Percentiles rank a stretch among this genome's conserved stretches.
Evolutionary conservation across 2,113 vertebrate genomes (phyloP).

Genomic region (Pterocles burchelli): DNA sequence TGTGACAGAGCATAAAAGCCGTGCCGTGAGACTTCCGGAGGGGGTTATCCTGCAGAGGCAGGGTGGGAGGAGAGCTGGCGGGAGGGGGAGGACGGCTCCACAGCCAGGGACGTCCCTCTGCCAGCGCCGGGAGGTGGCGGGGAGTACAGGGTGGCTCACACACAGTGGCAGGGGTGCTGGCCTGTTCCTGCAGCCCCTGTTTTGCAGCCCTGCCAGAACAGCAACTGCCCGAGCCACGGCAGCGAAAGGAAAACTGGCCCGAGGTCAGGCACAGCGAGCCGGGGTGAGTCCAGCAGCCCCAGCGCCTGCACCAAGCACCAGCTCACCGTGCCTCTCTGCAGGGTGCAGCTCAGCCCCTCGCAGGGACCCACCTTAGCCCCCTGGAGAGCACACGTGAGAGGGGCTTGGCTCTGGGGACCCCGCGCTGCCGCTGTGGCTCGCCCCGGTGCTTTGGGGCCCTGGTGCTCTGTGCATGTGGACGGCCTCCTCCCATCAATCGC

Average conservation of each 20-base stretch:
- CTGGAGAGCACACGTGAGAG: not conserved
- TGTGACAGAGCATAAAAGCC: conserved; percentile 67
- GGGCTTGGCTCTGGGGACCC: not conserved
- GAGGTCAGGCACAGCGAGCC: not conserved
- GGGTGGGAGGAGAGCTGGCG: not conserved
- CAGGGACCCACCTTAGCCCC: not conserved
- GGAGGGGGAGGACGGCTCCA: not conserved
- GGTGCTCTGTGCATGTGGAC: not conserved
- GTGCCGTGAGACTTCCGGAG: conserved; percentile 55
- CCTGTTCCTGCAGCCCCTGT: not conserved
- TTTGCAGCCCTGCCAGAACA: not conserved
- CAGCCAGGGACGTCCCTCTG: not conserved
- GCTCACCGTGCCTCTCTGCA: accelerated
- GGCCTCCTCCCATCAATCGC: not conserved
- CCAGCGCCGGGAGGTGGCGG: not conserved
- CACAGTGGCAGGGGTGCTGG: not conserved
- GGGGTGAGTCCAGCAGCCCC: not conserved
- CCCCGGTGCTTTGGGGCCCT: not conserved
- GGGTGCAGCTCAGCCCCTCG: not conserved
- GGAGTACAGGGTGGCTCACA: not conserved
- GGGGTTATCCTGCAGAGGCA: conserved; percentile 7
- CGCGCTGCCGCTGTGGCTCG: not conserved
- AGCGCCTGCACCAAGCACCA: accelerated
- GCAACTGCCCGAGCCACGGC: not conserved
- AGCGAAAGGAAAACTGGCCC: not conserved